Base-by-base conservation (phyloP, 2,113 vertebrate genomes). In the Heloderma charlesbogerti region DNA sequence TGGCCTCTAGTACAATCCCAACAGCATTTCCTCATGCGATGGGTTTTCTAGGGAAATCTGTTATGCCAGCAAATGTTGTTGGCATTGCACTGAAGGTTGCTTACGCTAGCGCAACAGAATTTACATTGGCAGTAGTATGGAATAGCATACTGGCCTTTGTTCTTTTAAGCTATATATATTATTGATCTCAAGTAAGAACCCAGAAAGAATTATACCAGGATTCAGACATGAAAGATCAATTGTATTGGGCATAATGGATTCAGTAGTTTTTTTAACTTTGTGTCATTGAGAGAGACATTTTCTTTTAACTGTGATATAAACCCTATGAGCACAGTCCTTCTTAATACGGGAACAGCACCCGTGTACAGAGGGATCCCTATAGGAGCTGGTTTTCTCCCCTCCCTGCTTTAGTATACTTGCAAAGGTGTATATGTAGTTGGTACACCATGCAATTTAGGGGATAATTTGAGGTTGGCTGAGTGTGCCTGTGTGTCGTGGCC, bases 151-250 rank as follows among this genome's bases (percentile, higher is more conserved):
- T 22, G 20, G 3, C 89, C n/a, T 87, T 51, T 95, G 84, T 88
- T 72, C 91, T 93, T 93, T 93, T 25, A 90, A 84, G 92, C 87
- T 82, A 81, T 85, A n/a, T 71, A 86, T n/a, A 63, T 57, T 86
- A 72, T 93, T 69, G 67, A 69, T 71, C n/a, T 85, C 0, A 0
- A 88, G 8, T 84, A 91, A 91, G 31, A 57, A 86, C 3, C 79
- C 89, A 84, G 92, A 89, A 63, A 71, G 6, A 69, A 34, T 69
- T 71, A 9, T 37, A 16, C 63, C 27, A 31, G 16, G 31, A 25
- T 86, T 86, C 80, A 57, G 51, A 57, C 34, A n/a, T 20, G 80
- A n/a, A 82, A 48, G 16, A 22, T 57, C 60, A 63, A 13, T 45
- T 10, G 4, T 29, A 82, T 82, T 37, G 31, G 51, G 1, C 25